Conservation (phyloP, 2,888 invertebrate genomes). For the Lasioglossum marginatum region DNA sequence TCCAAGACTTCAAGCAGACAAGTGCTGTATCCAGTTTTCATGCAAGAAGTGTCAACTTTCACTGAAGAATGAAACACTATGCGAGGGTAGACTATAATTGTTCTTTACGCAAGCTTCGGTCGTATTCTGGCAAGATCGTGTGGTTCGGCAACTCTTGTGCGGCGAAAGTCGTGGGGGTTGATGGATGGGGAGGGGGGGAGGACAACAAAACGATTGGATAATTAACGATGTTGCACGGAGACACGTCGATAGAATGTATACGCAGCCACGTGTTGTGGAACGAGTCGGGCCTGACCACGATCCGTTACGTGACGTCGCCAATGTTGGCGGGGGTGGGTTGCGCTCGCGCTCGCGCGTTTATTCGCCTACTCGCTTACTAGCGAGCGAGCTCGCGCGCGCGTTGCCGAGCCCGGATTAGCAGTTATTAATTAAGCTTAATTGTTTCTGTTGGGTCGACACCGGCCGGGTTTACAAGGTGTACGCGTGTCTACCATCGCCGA, state of each 20-base stretch:
- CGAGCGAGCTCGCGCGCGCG: neutral
- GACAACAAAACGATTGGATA: slow-evolving; percentile 56
- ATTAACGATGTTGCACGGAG: slow-evolving; percentile 61
- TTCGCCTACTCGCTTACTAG: neutral
- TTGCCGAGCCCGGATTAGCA: slow-evolving; percentile 72
- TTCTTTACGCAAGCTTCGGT: slow-evolving; percentile 31
- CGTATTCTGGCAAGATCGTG: slow-evolving; percentile 9
- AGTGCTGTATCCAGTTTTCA: no score
- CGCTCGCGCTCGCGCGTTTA: neutral
- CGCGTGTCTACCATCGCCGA: slow-evolving; percentile 71
- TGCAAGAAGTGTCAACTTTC: no score
- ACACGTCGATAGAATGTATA: slow-evolving; percentile 30
- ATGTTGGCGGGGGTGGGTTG: slow-evolving; percentile 26
- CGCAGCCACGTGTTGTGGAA: slow-evolving; percentile 37
- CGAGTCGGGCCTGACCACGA: slow-evolving; percentile 20
- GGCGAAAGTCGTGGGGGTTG: slow-evolving; percentile 25
- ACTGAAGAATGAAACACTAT: no score
- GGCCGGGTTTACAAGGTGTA: slow-evolving; percentile 77
- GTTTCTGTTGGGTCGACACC: slow-evolving; percentile 76
- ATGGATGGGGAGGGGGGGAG: neutral
- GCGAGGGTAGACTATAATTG: neutral
- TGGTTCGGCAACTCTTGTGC: slow-evolving; percentile 16
- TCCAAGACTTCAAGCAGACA: no score
- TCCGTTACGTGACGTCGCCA: slow-evolving; percentile 45
- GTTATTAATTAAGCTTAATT: slow-evolving; percentile 82